Evolutionary conservation across 2,888 invertebrate species (phyloP), one percentile per base, ranked within the genome.

Genomic region (Cheilosia urbana): DNA sequence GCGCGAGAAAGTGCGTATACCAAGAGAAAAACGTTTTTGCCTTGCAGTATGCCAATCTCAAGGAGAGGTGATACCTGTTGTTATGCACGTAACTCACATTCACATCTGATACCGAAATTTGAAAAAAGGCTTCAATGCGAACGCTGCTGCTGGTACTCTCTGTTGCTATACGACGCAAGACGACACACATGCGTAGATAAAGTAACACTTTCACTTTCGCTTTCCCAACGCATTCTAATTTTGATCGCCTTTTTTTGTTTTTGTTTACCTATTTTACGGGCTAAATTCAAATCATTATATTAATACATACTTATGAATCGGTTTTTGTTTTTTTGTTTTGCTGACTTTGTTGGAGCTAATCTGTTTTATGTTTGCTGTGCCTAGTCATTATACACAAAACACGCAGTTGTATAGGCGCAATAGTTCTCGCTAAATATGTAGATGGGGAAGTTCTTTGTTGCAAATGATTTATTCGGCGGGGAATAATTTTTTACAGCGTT

Each of bases 201-300:
- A 7, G 45, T 69, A 65, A 58, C 51, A 65, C 71, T 79, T 71
- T 65, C 78, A 79, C 78, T 72, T 79, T 79, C 71, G 63, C 65
- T 79, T 65, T 63, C 57, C 71, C 63, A 65, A 57, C 71, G 78
- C 77, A 69, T 78, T 78, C 47, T 40, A 40, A 34, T 77, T 62
- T 27, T 17, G 9, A 45, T 58, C 37, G 42, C 11, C 21, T 53
- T 68, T 69, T 63, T 37, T 78, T 63, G 42, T 47, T 19, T 71
- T 69, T 63, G 55, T 63, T 63, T 57, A 60, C 57, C 40, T 42
- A 19, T 4, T 24, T 24, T 24, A 34, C 30, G 34, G 24, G 21
- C 47, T 37, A 58, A 71, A 58, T 15, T 42, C 30, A 60, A 51
- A 69, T 30, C 30, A 9, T 30, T 5, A 6, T 27, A 27, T 7